phyloP scores from a whole-genome alignment of 2,888 invertebrate species.

The Callyntrura sp. region DNA sequence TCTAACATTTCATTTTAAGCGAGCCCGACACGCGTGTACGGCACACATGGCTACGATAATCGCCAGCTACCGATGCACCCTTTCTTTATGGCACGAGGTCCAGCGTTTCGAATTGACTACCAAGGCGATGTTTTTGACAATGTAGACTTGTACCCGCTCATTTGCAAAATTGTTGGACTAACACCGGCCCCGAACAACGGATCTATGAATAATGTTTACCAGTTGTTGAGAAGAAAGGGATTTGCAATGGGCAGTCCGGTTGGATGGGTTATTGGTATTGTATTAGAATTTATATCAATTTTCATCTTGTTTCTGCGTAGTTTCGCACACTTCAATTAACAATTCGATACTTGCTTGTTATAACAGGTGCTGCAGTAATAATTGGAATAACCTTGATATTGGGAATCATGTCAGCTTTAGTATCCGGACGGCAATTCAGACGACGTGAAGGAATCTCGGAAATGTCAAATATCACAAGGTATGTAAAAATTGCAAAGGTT shows the following conservation, averaged over 20 bases:
- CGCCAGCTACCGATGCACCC: slow-evolving; percentile 88
- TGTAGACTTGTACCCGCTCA: slow-evolving; percentile 89
- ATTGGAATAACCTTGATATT: slow-evolving; percentile 78
- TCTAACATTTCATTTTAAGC: slow-evolving; percentile 84
- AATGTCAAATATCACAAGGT: slow-evolving; percentile 51
- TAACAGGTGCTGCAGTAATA: slow-evolving; percentile 79
- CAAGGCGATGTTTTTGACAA: slow-evolving; percentile 87
- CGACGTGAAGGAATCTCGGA: slow-evolving; percentile 44
- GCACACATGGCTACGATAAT: slow-evolving; percentile 90
- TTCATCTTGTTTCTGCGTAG: background rate
- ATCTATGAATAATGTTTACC: slow-evolving; percentile 84
- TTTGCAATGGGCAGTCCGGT: slow-evolving; percentile 77
- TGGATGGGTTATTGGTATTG: slow-evolving; percentile 82
- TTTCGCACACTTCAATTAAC: background rate
- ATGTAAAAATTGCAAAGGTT: background rate
- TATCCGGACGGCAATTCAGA: slow-evolving; percentile 47
- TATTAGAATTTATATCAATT: no score
- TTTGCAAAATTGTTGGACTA: slow-evolving; percentile 88
- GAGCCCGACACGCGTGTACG: slow-evolving; percentile 87
- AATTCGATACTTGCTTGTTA: no score
- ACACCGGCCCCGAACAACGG: slow-evolving; percentile 87
- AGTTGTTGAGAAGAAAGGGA: slow-evolving; percentile 66
- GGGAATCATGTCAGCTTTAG: slow-evolving; percentile 80
- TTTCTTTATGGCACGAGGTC: slow-evolving; percentile 90
- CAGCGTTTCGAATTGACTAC: slow-evolving; percentile 86